These are phyloP conservation scores for Casuarius casuarius DNA, from an alignment of 2,113 vertebrate species.

Conservation along the genomic window DNA sequence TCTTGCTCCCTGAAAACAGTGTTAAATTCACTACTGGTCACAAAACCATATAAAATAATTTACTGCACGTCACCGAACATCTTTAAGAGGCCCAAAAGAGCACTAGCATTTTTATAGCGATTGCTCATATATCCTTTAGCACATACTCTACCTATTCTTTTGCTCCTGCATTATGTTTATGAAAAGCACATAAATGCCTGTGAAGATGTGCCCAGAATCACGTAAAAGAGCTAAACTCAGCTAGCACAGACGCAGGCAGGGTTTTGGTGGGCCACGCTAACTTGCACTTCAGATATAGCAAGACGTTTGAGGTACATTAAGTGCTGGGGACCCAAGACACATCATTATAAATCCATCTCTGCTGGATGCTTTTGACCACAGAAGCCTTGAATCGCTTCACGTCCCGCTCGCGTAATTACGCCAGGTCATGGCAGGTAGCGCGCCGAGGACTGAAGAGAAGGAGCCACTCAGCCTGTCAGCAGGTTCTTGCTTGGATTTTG, in stretches of 20 bases:
- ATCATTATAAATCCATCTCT: fast-evolving
- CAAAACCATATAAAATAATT: slow-evolving; percentile 32
- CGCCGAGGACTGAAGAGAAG: background rate
- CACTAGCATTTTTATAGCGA: slow-evolving; percentile 19
- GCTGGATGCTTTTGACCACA: background rate
- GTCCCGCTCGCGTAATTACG: background rate
- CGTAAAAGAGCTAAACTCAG: background rate
- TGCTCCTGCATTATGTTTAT: background rate
- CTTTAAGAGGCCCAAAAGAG: background rate
- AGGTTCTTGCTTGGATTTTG: background rate
- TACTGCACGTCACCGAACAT: slow-evolving; percentile 16
- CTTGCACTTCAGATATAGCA: background rate
- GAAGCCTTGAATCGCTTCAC: background rate
- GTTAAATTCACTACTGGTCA: slow-evolving; percentile 36
- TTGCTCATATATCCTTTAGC: background rate
- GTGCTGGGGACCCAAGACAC: background rate
- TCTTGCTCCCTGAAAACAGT: slow-evolving; percentile 25
- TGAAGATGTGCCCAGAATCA: background rate
- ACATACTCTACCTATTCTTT: background rate
- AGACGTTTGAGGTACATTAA: fast-evolving
- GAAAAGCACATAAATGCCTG: background rate
- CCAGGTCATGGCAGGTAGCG: background rate
- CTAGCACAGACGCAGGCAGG: fast-evolving
- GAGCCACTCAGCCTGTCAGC: background rate
- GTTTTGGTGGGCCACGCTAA: fast-evolving